Evolutionary conservation across 37 sponge, comb jelly and placozoan genomes (phyloP), one percentile per base, ranked within the genome.

Genomic region (Hexactinellida sp.): DNA sequence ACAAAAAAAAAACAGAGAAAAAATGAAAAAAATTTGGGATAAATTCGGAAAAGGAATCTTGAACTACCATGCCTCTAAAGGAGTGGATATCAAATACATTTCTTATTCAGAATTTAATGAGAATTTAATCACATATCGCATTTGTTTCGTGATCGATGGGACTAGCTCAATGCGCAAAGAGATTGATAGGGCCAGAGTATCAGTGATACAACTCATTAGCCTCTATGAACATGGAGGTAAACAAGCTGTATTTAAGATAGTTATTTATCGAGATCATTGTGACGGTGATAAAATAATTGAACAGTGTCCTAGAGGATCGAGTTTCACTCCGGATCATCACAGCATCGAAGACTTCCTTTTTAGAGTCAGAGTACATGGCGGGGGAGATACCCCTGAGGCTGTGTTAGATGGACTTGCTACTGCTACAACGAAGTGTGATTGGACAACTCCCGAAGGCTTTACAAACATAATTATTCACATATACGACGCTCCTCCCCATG

Each of bases 221-320:
- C 25, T 21, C 5, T 63, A 25, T n/a, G 13, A 63, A n/a, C 3
- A 63, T 21, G 30, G 30, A 32, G 32, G 34, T 25, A 63, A n/a
- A 25, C 13, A 5, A 13, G 3, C 76, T 63, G 76, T 25, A 23
- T 63, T 63, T 63, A 28, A 3, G 30, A n/a, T 63, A 10, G 76
- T 63, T 7, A 63, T 63, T n/a, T 63, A 63, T n/a, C 76, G 76
- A 21, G 76, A 63, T n/a, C 76, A 63, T 63, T 63, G 76, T 63
- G 76, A 63, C 13, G 76, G 28, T 10, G 30, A 63, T 7, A 28
- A 63, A 3, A 23, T 63, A 25, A 63, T 63, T 32, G 76, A 63
- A 28, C 3, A 3, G 30, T 63, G 3, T 28, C 76, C 76, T 21
- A 28, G 5, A 5, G 76, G 34, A 32, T 25, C 28, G 5, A 63